Evolutionary conservation across 2,888 invertebrate species (phyloP).

Genomic region (Cosmopolites sordidus): DNA sequence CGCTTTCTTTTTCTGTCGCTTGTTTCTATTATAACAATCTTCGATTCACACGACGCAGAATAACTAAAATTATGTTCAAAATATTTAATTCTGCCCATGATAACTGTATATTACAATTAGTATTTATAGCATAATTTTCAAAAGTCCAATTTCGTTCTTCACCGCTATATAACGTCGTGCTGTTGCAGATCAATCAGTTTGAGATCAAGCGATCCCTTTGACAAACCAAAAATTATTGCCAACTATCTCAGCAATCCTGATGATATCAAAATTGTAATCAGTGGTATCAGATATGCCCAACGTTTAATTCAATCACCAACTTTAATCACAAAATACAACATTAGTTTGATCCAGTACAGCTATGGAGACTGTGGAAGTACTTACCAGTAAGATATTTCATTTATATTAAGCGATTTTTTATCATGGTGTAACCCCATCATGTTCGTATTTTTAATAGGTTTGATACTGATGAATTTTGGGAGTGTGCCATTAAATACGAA

Average conservation of each 20-base stretch:
- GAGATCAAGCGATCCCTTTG: slow-evolving; percentile 60
- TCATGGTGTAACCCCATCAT: no score
- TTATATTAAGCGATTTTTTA: no score
- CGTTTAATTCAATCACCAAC: slow-evolving; percentile 56
- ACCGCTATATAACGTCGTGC: background rate
- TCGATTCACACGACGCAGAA: no score
- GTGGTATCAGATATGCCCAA: slow-evolving; percentile 56
- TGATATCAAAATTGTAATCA: slow-evolving; percentile 59
- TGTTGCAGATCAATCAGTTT: slow-evolving; percentile 48
- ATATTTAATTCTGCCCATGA: no score
- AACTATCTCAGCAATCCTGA: slow-evolving; percentile 67
- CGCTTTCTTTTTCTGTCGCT: no score
- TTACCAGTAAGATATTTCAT: slow-evolving; percentile 45
- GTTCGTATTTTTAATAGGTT: slow-evolving; percentile 34
- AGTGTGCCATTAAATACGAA: slow-evolving; percentile 59
- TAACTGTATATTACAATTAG: no score
- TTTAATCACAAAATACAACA: slow-evolving; percentile 54
- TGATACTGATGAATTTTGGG: slow-evolving; percentile 63
- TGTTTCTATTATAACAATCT: no score
- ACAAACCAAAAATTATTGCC: slow-evolving; percentile 66
- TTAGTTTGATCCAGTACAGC: slow-evolving; percentile 53
- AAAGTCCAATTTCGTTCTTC: no score
- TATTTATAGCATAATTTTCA: no score
- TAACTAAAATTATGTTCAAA: no score
- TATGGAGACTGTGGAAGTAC: slow-evolving; percentile 67